Conservation (phyloP, 2,888 invertebrate species). For the Habrosyne pyritoides region DNA sequence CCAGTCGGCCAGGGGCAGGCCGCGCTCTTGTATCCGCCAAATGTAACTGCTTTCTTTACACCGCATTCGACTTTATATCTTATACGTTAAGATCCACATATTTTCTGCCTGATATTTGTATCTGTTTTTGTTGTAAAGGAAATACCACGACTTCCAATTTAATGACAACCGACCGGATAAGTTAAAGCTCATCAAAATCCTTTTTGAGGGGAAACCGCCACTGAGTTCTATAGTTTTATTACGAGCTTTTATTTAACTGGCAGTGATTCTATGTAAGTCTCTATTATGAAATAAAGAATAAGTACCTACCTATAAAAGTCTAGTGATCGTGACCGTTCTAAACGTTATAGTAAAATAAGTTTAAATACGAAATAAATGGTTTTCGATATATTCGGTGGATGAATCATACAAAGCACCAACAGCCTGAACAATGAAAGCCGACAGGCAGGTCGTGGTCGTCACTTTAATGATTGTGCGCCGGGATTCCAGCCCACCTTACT, state of each 20-base stretch:
- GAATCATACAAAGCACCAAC: conserved; percentile 59
- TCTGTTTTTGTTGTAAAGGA: conserved; percentile 64
- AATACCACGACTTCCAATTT: conserved; percentile 69
- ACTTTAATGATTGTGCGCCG: conserved; percentile 58
- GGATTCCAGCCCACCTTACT: conserved; percentile 62
- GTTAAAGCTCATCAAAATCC: conserved; percentile 44
- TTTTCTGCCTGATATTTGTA: conserved; percentile 26
- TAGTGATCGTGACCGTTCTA: neutral
- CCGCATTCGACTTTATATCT: conserved; percentile 48
- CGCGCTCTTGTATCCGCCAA: conserved; percentile 56
- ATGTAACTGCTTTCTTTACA: conserved; percentile 48
- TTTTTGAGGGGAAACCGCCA: conserved; percentile 29
- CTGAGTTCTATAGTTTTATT: neutral
- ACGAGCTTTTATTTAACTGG: no score
- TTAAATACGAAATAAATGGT: neutral
- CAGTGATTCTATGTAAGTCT: no score
- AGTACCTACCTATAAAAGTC: no score
- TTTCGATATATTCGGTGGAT: neutral
- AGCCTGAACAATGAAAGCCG: conserved; percentile 71
- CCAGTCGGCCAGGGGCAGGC: conserved; percentile 38
- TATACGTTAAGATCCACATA: conserved; percentile 40
- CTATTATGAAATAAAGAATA: no score
- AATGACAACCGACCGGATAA: conserved; percentile 58
- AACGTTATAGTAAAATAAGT: neutral
- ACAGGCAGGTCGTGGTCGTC: conserved; percentile 62